Conservation (phyloP, 2,113 vertebrate species). For the Felis chaus region DNA sequence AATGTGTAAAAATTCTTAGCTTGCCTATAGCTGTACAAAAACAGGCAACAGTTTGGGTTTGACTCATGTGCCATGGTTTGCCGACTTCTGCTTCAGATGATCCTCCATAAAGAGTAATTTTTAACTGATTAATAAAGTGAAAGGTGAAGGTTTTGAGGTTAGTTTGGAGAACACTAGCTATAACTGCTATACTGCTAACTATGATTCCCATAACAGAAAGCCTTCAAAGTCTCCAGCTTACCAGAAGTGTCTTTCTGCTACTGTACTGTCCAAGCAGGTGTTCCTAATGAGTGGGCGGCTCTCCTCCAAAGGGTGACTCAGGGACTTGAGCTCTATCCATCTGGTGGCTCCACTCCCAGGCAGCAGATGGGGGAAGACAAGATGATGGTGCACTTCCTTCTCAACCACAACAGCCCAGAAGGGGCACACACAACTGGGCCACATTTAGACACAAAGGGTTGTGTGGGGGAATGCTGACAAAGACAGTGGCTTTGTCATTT, state of each 20-base stretch:
- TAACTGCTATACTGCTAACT: not conserved
- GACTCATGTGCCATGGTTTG: not conserved
- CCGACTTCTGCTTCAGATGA: not conserved
- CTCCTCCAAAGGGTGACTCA: not conserved
- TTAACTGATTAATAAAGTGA: not conserved
- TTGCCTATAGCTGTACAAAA: not conserved
- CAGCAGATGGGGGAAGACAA: not conserved
- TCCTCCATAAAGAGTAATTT: not conserved
- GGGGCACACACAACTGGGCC: not conserved
- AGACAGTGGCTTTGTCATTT: not conserved
- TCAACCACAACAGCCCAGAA: not conserved
- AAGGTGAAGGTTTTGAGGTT: not conserved
- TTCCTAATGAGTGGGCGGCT: not conserved
- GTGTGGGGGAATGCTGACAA: not conserved
- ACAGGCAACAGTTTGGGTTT: not conserved
- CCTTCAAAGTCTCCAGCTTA: not conserved
- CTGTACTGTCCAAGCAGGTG: not conserved
- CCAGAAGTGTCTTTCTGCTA: not conserved
- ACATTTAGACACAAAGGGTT: not conserved
- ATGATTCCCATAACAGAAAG: not conserved
- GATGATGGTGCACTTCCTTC: not conserved
- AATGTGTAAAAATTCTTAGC: not conserved
- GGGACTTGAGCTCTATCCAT: not conserved
- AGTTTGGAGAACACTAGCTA: not conserved
- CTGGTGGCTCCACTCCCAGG: not conserved